Evolutionary conservation across 2,888 invertebrate species (phyloP).

Genomic region (Pseudococcus jackbeardsleyi): DNA sequence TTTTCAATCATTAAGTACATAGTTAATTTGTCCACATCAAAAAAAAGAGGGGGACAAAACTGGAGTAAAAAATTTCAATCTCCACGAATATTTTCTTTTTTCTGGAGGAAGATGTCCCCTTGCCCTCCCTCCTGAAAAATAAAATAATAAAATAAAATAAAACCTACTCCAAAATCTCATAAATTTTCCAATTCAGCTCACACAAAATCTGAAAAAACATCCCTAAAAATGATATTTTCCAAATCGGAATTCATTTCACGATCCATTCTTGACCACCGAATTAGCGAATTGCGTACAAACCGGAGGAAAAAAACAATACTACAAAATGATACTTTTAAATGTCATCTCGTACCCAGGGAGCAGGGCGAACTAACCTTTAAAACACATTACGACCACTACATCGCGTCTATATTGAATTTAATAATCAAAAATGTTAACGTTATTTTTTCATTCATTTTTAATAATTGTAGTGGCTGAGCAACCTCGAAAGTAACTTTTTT

Average conservation of each 20-base stretch:
- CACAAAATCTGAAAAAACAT: background rate
- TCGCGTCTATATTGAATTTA: conserved; percentile 31
- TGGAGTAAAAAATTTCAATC: too few relatives aligned
- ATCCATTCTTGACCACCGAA: background rate
- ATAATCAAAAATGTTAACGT: conserved; percentile 44
- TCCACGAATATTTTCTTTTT: too few relatives aligned
- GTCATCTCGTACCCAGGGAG: conserved; percentile 17
- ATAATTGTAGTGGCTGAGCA: conserved; percentile 1
- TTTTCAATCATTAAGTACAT: too few relatives aligned
- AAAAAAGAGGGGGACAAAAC: too few relatives aligned
- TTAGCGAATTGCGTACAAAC: background rate
- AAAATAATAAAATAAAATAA: too few relatives aligned
- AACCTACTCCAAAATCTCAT: too few relatives aligned
- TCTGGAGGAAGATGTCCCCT: too few relatives aligned
- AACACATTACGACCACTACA: conserved; percentile 54
- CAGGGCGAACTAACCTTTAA: conserved; percentile 41
- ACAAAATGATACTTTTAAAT: conserved; percentile 47
- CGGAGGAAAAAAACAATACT: conserved; percentile 1
- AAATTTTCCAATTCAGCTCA: too few relatives aligned
- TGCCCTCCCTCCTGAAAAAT: too few relatives aligned
- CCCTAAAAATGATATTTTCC: background rate
- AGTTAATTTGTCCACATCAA: too few relatives aligned
- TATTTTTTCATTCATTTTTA: conserved; percentile 42
- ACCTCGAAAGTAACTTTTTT: conserved; percentile 38
- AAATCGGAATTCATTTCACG: background rate